These are phyloP conservation scores for Aurelia sp. DNA, from an alignment of 30 jellyfish, hydroid and myxozoan species.

Conservation along the genomic window DNA sequence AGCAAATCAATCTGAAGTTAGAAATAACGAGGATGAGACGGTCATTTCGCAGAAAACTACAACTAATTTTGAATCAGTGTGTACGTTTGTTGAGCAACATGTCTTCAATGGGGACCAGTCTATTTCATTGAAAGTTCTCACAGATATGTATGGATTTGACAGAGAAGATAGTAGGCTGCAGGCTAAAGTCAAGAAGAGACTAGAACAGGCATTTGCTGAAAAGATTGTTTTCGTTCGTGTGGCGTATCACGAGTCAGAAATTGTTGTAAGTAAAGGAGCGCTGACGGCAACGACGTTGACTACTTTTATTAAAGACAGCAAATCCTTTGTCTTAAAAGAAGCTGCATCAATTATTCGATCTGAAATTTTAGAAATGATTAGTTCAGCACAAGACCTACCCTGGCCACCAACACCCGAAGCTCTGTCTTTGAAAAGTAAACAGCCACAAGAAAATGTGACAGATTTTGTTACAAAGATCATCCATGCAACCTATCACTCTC, in stretches of 20 bases:
- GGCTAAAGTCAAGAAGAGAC: slow-evolving; percentile 38
- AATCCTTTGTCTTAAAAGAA: neutral
- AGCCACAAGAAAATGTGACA: slow-evolving; percentile 38
- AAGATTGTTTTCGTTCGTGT: slow-evolving; percentile 32
- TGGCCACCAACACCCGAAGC: slow-evolving; percentile 58
- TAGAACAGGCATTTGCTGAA: slow-evolving; percentile 29
- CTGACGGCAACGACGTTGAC: slow-evolving; percentile 26
- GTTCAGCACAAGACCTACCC: slow-evolving; percentile 18
- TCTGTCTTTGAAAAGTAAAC: neutral
- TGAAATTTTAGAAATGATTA: slow-evolving; percentile 34
- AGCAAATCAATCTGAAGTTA: no score
- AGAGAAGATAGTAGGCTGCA: slow-evolving; percentile 29
- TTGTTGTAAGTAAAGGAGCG: slow-evolving; percentile 14
- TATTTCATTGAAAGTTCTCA: neutral
- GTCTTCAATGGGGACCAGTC: slow-evolving; percentile 48
- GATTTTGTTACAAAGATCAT: slow-evolving; percentile 22
- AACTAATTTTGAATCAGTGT: slow-evolving; percentile 39
- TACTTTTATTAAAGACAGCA: slow-evolving; percentile 35
- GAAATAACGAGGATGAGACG: no score
- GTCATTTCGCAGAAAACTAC: no score
- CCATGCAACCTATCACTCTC: slow-evolving; percentile 42
- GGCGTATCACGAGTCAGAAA: slow-evolving; percentile 41
- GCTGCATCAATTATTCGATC: slow-evolving; percentile 6
- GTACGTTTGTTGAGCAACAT: slow-evolving; percentile 45
- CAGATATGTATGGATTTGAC: slow-evolving; percentile 24